Base-by-base conservation (phyloP, 2,888 invertebrate genomes). In the Eumerus sabulonum region DNA sequence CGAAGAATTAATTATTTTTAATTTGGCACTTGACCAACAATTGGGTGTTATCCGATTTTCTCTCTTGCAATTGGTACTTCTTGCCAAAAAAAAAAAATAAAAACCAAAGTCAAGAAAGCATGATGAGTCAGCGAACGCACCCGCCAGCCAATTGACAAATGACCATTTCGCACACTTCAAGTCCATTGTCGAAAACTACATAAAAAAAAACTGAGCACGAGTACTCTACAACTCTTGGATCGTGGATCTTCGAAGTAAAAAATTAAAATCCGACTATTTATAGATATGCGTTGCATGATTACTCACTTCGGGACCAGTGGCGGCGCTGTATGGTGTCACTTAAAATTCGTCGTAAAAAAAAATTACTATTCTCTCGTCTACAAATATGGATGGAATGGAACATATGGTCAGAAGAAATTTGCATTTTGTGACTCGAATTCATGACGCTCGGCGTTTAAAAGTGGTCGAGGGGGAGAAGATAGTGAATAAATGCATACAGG, bases 371-470 rank as follows among this genome's bases (percentile, higher is more conserved):
- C 9, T 16, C 12, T 40, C 14, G 27, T 36, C 14, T 4, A 60
- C 76, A 54, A 66, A 66, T 71, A 71, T 76, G 76, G 71, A 35
- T 27, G 35, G 56, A 54, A 67, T 67, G 66, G 19, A 67, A 60
- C 66, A 66, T 73, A 67, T 73, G 73, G 73, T 74, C 62, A 57
- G 13, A 9, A 45, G 27, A 68, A 74, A 67, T 68, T 74, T 74
- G 62, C 67, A 74, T 74, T 35, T 36, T 36, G 13, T 14, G 14
- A 9, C 35, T 38, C 17, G 14, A 1, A 19, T 11, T 5, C 12
- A 40, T n/a, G 19, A 47, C 66, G 47, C 47, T 56, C 40, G 48
- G 1, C 40, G n/a, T 66, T 66, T 47, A 51, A n/a, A n/a, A 9
- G 38, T 27, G 7, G 7, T 27, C 3, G 27, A 27, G 27, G 27